Percentiles rank a stretch among this genome's conserved stretches.
Conservation (phyloP, 2,888 invertebrate species). For the Plagodis dolabraria region DNA sequence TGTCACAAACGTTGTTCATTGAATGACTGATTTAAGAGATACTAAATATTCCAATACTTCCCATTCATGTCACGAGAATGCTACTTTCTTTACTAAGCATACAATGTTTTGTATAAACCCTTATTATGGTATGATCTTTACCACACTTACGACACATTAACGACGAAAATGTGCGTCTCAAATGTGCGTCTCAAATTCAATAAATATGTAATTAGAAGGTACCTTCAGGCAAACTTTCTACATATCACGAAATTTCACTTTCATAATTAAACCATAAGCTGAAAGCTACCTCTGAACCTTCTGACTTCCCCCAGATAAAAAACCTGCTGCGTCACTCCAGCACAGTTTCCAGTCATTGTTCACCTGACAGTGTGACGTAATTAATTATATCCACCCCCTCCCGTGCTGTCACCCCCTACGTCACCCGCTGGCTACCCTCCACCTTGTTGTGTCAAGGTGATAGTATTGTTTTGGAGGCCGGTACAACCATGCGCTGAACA, state of each 20-base stretch:
- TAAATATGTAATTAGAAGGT: too few species aligned
- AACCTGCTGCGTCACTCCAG: slow-evolving; percentile 65
- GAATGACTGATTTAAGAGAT: too few species aligned
- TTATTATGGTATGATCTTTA: too few species aligned
- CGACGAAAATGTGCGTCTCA: too few species aligned
- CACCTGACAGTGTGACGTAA: slow-evolving; percentile 79
- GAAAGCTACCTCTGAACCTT: slow-evolving; percentile 12
- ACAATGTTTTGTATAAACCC: too few species aligned
- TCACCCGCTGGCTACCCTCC: slow-evolving; percentile 36
- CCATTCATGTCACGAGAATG: too few species aligned
- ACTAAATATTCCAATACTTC: too few species aligned
- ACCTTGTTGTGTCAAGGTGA: slow-evolving; percentile 78
- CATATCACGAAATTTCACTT: background rate
- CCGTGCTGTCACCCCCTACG: slow-evolving; percentile 37
- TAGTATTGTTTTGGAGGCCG: slow-evolving; percentile 63
- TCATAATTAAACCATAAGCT: slow-evolving; percentile 8
- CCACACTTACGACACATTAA: too few species aligned
- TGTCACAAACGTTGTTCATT: too few species aligned
- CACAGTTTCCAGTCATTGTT: slow-evolving; percentile 71
- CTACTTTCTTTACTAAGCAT: too few species aligned
- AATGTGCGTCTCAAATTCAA: too few species aligned
- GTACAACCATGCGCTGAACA: slow-evolving; percentile 18
- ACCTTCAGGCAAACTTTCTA: too few species aligned
- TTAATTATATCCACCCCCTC: slow-evolving; percentile 68
- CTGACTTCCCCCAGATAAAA: slow-evolving; percentile 50